Evolutionary conservation across 2,797 vertebrate species (phyloP).

Genomic region (Lepidocolaptes lacrymiger): DNA sequence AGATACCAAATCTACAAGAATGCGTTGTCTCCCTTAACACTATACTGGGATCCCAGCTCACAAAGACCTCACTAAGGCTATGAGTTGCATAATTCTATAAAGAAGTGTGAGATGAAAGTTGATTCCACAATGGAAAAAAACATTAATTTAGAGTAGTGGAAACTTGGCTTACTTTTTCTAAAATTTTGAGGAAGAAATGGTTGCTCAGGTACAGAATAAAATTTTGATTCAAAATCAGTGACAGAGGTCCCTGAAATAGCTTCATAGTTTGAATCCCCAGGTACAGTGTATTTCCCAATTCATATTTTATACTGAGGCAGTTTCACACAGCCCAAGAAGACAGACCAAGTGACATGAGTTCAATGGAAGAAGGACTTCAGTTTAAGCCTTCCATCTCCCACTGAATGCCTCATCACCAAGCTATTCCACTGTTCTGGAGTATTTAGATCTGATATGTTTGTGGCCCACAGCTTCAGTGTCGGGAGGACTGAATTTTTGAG

Average conservation of each 20-base stretch:
- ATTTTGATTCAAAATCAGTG: background rate
- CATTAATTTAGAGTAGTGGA: background rate
- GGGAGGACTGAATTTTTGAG: background rate
- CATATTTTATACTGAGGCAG: background rate
- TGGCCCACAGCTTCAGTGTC: background rate
- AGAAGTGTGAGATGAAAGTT: background rate
- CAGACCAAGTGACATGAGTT: background rate
- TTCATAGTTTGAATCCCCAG: background rate
- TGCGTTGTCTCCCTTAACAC: background rate
- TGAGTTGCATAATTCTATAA: background rate
- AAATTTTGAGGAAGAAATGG: background rate
- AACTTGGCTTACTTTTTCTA: background rate
- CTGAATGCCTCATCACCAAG: background rate
- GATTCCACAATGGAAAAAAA: background rate
- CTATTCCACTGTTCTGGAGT: background rate
- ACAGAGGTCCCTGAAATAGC: background rate
- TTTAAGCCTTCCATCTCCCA: background rate
- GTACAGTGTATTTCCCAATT: background rate
- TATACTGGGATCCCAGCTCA: background rate
- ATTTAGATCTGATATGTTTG: background rate
- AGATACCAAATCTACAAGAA: background rate
- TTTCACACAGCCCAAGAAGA: background rate
- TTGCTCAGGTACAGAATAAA: background rate
- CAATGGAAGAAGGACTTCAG: background rate
- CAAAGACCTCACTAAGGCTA: background rate